Evolutionary conservation across 1,140 invertebrate genomes (phyloP).

Genomic region (Drosophila quadrilineata): DNA sequence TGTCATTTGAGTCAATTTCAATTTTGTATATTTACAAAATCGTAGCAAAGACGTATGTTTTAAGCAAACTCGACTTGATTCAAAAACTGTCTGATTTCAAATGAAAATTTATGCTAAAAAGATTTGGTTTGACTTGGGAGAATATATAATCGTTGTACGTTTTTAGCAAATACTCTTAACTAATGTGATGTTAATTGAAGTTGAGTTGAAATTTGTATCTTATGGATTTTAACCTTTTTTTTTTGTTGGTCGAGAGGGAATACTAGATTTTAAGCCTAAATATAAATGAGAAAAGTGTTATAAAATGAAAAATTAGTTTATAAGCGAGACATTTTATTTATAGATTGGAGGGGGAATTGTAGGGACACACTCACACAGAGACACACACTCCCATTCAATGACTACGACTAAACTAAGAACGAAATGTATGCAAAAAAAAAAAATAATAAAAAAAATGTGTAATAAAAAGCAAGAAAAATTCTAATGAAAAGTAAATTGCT

Average conservation of each 20-base stretch:
- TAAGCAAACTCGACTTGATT: no score
- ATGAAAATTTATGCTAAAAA: no score
- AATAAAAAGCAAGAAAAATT: constrained; percentile 1
- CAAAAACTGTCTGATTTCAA: no score
- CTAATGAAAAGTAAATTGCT: no score
- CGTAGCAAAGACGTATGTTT: no score
- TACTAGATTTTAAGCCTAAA: not conserved
- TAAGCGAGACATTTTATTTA: constrained; percentile 5
- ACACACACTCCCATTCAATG: constrained; percentile 2
- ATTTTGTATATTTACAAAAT: constrained; percentile 38
- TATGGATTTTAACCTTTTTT: not conserved
- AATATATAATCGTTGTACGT: no score
- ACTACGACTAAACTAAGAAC: no score
- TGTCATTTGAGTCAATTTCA: constrained; percentile 51
- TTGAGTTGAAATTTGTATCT: not conserved
- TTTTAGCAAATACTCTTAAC: no score
- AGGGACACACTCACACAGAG: constrained; percentile 6
- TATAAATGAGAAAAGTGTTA: no score
- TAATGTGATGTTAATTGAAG: constrained; percentile 3
- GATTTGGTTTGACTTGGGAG: no score
- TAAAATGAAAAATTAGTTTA: not conserved
- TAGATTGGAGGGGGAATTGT: no score
- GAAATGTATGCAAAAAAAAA: no score
- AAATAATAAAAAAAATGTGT: not conserved
- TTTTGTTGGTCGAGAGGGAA: not conserved